Percentiles rank a stretch among this genome's conserved stretches.
Conservation (phyloP, 2,113 vertebrate genomes). For the Tragulus kanchil region DNA sequence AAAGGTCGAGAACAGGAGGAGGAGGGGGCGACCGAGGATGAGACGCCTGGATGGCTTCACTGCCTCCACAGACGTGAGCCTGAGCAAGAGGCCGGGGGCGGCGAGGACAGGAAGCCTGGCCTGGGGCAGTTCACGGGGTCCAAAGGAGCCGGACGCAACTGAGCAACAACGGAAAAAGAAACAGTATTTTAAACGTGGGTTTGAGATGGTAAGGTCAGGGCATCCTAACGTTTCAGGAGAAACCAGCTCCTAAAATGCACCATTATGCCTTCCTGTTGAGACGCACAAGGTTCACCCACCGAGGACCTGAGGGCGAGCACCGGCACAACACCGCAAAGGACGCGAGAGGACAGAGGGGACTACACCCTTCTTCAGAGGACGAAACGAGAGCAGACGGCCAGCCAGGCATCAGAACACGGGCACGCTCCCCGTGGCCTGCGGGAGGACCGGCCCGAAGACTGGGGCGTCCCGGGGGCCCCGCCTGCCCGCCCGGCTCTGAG, state of each 20-base stretch:
- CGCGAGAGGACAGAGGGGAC: not conserved
- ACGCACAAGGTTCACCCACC: rapidly evolving
- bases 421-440: rapidly evolving
- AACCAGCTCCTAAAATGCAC: not conserved
- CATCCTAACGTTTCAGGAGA: not conserved
- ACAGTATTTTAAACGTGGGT: not conserved
- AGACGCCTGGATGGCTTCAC: too few species aligned
- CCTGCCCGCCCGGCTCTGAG: not conserved
- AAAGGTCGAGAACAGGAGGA: too few species aligned
- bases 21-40: too few species aligned
- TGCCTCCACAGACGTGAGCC: too few species aligned
- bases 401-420: not conserved
- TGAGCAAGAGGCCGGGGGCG: too few species aligned
- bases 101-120: too few species aligned
- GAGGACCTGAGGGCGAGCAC: too few species aligned
- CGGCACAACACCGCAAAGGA: not conserved
- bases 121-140: too few species aligned
- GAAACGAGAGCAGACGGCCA: not conserved
- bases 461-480: too few species aligned
- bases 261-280: not conserved
- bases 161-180: not conserved
- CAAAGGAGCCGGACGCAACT: too few species aligned
- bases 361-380: not conserved
- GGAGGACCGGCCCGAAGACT: rapidly evolving
- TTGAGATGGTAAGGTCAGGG: not conserved